Base-by-base conservation (phyloP, 2,888 invertebrate species). In the Nomada goodeniana region DNA sequence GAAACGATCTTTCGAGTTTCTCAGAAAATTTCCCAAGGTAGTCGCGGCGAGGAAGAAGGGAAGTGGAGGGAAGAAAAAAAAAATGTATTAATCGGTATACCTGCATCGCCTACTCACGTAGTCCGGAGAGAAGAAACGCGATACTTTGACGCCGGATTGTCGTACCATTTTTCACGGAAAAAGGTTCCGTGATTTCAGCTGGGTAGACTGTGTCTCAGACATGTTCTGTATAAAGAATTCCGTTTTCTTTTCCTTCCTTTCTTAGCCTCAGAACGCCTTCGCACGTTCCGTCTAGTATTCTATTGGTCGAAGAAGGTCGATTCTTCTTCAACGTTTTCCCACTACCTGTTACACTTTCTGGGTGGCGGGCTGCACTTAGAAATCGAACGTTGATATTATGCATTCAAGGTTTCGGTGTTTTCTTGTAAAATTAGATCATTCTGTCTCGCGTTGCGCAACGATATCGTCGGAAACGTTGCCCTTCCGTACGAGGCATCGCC, bases 31-130 rank as follows among this genome's bases (percentile, higher is more conserved):
- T 84, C 44, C 81, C 67, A 42, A 42, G 60, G 20, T 61, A 57
- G 63, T 50, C 42, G 15, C n/a, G 15, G 20, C 36, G 15, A 55
- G n/a, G 15, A 26, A 26, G 44, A 44, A 18, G 53, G n/a, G 13
- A 11, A 52, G 23, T 23, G 42, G 44, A n/a, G 20, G 20, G 20
- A n/a, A 61, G 20, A n/a, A 61, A 42, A 72, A n/a, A 65, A 29
- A 61, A 57, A 23, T 23, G 73, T 55, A 83, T 86, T 76, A 86
- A 82, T 87, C 79, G 86, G 57, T 75, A 77, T 86, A 87, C 77
- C 86, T 86, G 88, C 81, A 77, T 86, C 81, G 81, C 65, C 76
- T 81, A 86, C 79, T 79, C 78, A 18, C 42, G 15, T n/a, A 10
- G 59, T n/a, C 36, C 18, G 47, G 68, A 7, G 5, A 5, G 11